These are phyloP conservation scores for Syngnathus typhle DNA, from an alignment of 2,113 vertebrate genomes.

Conservation along the genomic window DNA sequence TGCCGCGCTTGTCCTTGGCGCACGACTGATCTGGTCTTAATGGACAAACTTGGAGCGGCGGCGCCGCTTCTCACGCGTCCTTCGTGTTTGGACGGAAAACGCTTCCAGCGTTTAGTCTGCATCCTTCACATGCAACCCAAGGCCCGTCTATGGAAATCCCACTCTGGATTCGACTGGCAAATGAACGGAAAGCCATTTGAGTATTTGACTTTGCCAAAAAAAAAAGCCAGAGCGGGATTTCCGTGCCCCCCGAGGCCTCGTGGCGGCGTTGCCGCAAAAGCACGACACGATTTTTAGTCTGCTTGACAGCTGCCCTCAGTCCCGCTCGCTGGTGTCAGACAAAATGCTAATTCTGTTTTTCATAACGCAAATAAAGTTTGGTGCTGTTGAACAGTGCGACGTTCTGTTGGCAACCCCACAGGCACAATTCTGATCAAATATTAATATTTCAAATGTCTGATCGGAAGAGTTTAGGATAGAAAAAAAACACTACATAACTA, in stretches of 20 bases:
- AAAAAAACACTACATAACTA: background rate
- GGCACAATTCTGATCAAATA: conserved; percentile 42
- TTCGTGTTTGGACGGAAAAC: background rate
- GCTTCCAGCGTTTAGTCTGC: background rate
- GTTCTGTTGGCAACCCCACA: conserved; percentile 38
- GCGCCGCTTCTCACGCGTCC: conserved; percentile 29
- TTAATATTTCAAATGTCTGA: conserved; percentile 12
- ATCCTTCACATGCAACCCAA: background rate
- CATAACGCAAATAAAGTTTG: conserved; percentile 26
- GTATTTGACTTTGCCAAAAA: background rate
- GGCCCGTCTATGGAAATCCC: too few relatives aligned
- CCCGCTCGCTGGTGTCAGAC: conserved; percentile 48
- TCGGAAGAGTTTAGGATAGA: conserved; percentile 6
- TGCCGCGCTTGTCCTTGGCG: conserved; percentile 26
- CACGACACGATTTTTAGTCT: conserved; percentile 40
- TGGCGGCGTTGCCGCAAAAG: conserved; percentile 25
- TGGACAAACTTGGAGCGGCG: conserved; percentile 59
- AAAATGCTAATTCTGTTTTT: conserved; percentile 47
- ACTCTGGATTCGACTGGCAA: too few relatives aligned
- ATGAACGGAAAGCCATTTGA: too few relatives aligned
- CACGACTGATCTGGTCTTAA: conserved; percentile 56
- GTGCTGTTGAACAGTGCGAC: conserved; percentile 38
- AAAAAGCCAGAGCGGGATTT: background rate
- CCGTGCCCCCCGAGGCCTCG: conserved; percentile 6
- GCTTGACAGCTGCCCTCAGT: conserved; percentile 53